A percentile compares a stretch with the other conserved stretches of the same genome.
phyloP scores from a whole-genome alignment of 2,113 vertebrate genomes.

The Mustela nigripes region DNA sequence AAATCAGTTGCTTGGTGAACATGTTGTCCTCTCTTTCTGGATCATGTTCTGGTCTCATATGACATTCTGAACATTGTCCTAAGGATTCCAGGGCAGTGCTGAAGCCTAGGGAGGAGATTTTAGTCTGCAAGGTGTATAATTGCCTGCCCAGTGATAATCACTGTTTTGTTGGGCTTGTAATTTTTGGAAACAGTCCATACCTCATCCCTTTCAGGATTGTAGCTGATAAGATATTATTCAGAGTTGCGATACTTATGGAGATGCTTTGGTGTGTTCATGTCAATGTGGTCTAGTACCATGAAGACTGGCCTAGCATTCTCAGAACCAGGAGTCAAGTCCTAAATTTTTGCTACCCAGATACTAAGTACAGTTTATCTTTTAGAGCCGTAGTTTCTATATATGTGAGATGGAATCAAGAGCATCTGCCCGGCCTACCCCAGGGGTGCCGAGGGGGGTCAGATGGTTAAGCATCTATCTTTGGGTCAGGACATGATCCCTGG shows the following conservation, averaged over 20 bases:
- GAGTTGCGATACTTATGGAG: not conserved
- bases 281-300: not conserved
- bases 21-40: conserved; percentile 9
- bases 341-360: conserved; percentile 8
- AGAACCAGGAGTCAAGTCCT: not conserved
- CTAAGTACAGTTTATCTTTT: not conserved
- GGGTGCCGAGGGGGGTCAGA: not conserved
- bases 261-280: not conserved
- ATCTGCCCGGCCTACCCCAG: not conserved
- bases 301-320: not conserved
- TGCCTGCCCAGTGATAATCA: not conserved
- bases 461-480: not conserved
- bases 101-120: not conserved
- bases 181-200: not conserved
- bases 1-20: not conserved
- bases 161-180: not conserved
- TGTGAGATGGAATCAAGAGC: not conserved
- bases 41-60: not conserved
- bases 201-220: not conserved
- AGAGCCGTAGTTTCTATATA: not conserved
- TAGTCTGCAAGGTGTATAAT: not conserved
- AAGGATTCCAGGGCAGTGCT: not conserved
- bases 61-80: not conserved
- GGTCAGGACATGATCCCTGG: not conserved
- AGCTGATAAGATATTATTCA: conserved; percentile 14